phyloP scores from a whole-genome alignment of 2,797 vertebrate species.

The Ptychadena robeensis region DNA sequence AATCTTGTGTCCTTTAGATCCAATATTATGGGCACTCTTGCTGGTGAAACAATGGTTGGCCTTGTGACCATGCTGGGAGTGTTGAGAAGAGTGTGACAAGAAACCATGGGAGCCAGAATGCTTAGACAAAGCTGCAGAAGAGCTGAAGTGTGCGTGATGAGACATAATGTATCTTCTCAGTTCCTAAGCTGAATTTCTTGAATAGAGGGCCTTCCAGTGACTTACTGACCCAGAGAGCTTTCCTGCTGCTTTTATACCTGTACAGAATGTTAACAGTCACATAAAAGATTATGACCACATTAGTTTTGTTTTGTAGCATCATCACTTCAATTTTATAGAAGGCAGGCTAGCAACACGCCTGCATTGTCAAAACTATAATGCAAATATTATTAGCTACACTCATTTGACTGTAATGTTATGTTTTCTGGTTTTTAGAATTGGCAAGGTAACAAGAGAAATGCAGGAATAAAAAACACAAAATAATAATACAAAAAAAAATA shows the following conservation, averaged over 20 bases:
- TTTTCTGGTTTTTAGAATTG: no score
- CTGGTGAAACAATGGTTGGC: conserved; percentile 25
- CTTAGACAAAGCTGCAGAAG: conserved; percentile 27
- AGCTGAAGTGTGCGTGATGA: conserved; percentile 35
- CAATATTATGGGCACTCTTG: conserved; percentile 23
- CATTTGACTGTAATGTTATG: neutral
- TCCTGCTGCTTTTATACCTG: conserved; percentile 25
- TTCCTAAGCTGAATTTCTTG: neutral
- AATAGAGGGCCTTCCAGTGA: no score
- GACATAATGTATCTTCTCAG: conserved; percentile 26
- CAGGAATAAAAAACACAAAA: no score
- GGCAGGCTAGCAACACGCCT: conserved; percentile 15
- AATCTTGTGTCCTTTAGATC: conserved; percentile 31
- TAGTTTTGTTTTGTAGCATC: conserved; percentile 28
- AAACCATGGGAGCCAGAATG: conserved; percentile 19
- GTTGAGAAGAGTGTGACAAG: conserved; percentile 14
- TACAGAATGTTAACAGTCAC: neutral
- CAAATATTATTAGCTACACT: conserved; percentile 19
- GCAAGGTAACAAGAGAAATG: no score
- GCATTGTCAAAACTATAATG: conserved; percentile 18
- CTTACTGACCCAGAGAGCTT: neutral
- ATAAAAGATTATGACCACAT: conserved; percentile 13
- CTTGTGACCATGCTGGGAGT: neutral
- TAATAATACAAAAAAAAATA: no score
- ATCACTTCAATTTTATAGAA: conserved; percentile 16